These are phyloP conservation scores for Rhagonycha fulva DNA, from an alignment of 2,888 invertebrate species.

Conservation along the genomic window DNA sequence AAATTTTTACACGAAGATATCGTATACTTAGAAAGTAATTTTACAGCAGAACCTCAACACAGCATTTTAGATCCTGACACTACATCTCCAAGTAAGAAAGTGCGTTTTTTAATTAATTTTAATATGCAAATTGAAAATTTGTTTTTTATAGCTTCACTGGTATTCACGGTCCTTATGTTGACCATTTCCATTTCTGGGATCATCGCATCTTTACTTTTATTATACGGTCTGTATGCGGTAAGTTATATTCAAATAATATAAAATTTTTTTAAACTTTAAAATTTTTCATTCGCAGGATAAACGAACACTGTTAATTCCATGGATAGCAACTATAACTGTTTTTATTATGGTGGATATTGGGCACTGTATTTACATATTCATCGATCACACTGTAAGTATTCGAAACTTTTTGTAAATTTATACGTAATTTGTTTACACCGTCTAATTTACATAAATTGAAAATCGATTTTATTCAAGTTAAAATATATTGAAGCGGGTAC, in stretches of 20 bases:
- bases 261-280: not conserved
- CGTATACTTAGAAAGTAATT: constrained; percentile 65
- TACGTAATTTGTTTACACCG: not conserved
- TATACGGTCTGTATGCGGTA: constrained; percentile 74
- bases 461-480: not conserved
- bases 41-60: constrained; percentile 43
- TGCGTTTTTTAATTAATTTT: constrained; percentile 4
- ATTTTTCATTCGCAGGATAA: constrained; percentile 67
- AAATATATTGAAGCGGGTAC: not conserved
- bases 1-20: constrained; percentile 69
- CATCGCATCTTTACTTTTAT: constrained; percentile 67
- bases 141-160: constrained; percentile 65
- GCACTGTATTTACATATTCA: constrained; percentile 68
- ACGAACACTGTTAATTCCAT: constrained; percentile 72
- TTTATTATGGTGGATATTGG: constrained; percentile 70
- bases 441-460: not conserved
- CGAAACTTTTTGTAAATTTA: not conserved
- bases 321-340: constrained; percentile 69
- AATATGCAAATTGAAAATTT: constrained; percentile 2
- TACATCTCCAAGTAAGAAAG: constrained; percentile 55
- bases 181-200: constrained; percentile 71
- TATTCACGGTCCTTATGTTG: constrained; percentile 70
- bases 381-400: constrained; percentile 66
- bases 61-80: constrained; percentile 55
- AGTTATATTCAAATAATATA: constrained; percentile 37